Evolutionary conservation across 1,140 invertebrate genomes (phyloP), one percentile per base, ranked within the genome.

Genomic region (Cyphomyrmex costatus): DNA sequence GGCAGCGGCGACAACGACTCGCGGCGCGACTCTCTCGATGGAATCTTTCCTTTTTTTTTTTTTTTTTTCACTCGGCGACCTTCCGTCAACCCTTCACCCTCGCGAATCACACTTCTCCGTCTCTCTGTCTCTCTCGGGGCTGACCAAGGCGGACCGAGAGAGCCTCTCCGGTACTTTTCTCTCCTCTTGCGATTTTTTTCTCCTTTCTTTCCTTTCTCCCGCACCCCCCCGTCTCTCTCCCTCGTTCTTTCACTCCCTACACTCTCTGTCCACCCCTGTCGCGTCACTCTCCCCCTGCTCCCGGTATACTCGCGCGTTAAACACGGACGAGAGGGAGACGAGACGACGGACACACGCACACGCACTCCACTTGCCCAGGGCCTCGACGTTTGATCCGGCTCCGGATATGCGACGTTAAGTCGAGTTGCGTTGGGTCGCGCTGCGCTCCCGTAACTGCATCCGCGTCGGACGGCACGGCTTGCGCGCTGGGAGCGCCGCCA

Each of bases 381-480:
- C 88, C 89, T 89, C 91, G 89, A 90, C 91, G 88, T 90, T 91
- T 92, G 91, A 91, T 92, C 91, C 91, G 90, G 89, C 90, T 93
- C 89, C 92, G 92, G 91, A 93, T 93, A 93, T 94, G 93, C 94
- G 86, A 90, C 89, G 93, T 94, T 93, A 92, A 80, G 91, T 91
- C 89, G 93, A 93, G 93, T 93, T 95, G 94, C 93, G 94, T 94
- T 94, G 93, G 93, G 94, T 95, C 95, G 94, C 95, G 94, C 94
- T 95, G 95, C 95, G 94, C 95, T 95, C 94, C 94, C 95, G 95
- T 95, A 95, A 95, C 95, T 95, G 95, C 94, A 95, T 95, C 94
- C 94, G 93, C 93, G 94, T 94, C 93, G 76, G 88, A 89, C 89
- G 92, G 92, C 88, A 90, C 93, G 93, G 92, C 94, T 92, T 93